Percentiles rank a stretch among this genome's conserved stretches.
phyloP scores from a whole-genome alignment of 2,113 vertebrate species.

The Chloebia gouldiae region DNA sequence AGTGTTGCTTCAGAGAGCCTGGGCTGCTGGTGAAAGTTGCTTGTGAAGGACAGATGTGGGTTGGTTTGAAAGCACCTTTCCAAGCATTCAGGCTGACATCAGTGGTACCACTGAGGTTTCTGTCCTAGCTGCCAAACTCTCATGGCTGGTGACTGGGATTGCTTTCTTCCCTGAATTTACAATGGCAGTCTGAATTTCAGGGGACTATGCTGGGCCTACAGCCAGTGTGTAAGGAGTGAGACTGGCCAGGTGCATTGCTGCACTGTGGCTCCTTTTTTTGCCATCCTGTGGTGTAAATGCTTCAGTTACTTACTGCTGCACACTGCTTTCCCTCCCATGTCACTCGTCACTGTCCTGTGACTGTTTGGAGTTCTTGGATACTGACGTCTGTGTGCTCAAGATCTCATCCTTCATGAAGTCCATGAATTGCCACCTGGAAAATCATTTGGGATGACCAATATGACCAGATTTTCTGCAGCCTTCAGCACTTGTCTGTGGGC shows the following conservation, averaged over 20 bases:
- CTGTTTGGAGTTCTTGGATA: not conserved
- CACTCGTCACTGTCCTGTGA: not conserved
- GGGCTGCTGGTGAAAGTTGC: not conserved
- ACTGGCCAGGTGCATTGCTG: not conserved
- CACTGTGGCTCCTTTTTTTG: not conserved
- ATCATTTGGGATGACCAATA: not conserved
- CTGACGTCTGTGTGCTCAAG: not conserved
- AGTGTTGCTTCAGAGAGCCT: not conserved
- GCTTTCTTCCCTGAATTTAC: conserved; percentile 1
- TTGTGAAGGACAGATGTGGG: not conserved
- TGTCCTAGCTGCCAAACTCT: not conserved
- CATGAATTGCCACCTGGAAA: not conserved
- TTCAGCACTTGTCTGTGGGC: not conserved
- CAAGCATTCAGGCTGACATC: not conserved
- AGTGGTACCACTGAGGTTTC: not conserved
- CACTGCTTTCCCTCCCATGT: not conserved
- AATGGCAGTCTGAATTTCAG: not conserved
- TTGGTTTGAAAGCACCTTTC: not conserved
- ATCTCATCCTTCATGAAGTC: not conserved
- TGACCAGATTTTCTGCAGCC: not conserved
- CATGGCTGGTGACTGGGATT: not conserved
- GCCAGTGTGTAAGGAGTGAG: not conserved
- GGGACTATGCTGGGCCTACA: not conserved
- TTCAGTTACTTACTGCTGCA: not conserved
- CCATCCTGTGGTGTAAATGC: not conserved